These are phyloP conservation scores for Tridacna crocea DNA, from an alignment of 2,888 invertebrate species.

Conservation along the genomic window DNA sequence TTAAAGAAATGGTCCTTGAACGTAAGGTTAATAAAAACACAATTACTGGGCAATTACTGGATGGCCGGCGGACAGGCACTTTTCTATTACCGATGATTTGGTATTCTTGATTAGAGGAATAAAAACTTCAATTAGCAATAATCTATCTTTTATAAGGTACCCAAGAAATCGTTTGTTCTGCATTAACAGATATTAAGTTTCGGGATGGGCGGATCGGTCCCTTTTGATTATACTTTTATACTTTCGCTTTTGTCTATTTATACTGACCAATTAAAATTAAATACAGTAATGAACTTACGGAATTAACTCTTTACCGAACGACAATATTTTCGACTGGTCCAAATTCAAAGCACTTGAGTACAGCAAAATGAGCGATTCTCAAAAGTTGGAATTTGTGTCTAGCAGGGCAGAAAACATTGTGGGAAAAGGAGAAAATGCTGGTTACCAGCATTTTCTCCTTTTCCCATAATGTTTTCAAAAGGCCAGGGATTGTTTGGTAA, in stretches of 20 bases:
- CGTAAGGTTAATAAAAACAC: conserved; percentile 62
- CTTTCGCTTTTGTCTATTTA: conserved; percentile 4
- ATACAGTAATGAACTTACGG: neutral
- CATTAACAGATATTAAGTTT: conserved; percentile 22
- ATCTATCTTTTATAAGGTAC: conserved; percentile 35
- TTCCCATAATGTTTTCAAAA: no score
- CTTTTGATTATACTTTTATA: conserved; percentile 1
- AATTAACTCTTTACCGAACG: no score
- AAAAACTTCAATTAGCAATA: conserved; percentile 43
- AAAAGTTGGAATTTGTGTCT: no score
- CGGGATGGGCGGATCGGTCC: conserved; percentile 6
- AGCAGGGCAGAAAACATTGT: no score
- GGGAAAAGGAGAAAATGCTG: no score
- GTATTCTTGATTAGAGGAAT: conserved; percentile 40
- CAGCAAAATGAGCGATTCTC: no score
- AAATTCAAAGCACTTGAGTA: no score
- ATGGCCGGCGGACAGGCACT: conserved; percentile 44
- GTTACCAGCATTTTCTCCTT: no score
- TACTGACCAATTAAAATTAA: conserved; percentile 20
- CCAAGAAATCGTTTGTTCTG: conserved; percentile 15
- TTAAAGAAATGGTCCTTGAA: conserved; percentile 52
- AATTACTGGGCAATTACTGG: conserved; percentile 61
- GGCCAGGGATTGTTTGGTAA: no score
- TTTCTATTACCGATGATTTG: conserved; percentile 49
- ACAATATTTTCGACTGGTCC: no score